Base-by-base conservation (phyloP, 2,113 vertebrate species). In the Bufo bufo region DNA sequence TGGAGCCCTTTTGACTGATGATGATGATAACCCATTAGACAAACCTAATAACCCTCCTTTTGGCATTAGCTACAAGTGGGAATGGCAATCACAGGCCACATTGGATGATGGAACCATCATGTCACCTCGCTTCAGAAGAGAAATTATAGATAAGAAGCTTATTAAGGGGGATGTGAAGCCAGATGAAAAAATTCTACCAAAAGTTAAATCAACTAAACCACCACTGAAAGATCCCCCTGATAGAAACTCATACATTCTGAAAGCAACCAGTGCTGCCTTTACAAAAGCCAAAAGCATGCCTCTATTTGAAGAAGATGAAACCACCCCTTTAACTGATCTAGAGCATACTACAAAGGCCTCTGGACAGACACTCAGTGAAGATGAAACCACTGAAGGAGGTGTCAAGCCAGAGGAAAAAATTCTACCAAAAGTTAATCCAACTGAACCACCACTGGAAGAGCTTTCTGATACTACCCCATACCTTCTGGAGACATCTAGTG, bases 61-160 rank as follows among this genome's bases (percentile, higher is more conserved):
- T 14, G 59, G 10, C 0, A 0, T 0, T 0, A 72, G 11, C 6
- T 0, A 0, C 4, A 65, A 0, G 0, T 17, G 12, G 10, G 9
- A 6, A 47, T 0, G 47, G 58, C 19, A 71, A 0, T 33, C n/a
- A 0, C 9, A 20, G 2, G 16, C 33, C 2, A 45, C 43, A n/a
- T 16, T 78, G 49, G 14, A 14, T 16, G 19, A 54, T 17, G 0
- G 2, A 8, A 2, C 6, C 7, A 23, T 11, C 10, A 61, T 0
- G 0, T 80, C 43, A 0, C 0, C 52, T 72, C 92, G 84, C 0
- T 43, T 3, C 9, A 91, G 13, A 79, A 93, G 91, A 33, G 91
- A 58, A 59, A 11, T 59, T 61, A 4, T 11, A 0, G 14, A 23
- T 0, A 0, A 13, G 0, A 65, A 63, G 45, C 16, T 4, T 20